Percentiles rank a stretch among this genome's conserved stretches.
phyloP scores from a whole-genome alignment of 1,140 invertebrate genomes.

The Drosophila orosa region DNA sequence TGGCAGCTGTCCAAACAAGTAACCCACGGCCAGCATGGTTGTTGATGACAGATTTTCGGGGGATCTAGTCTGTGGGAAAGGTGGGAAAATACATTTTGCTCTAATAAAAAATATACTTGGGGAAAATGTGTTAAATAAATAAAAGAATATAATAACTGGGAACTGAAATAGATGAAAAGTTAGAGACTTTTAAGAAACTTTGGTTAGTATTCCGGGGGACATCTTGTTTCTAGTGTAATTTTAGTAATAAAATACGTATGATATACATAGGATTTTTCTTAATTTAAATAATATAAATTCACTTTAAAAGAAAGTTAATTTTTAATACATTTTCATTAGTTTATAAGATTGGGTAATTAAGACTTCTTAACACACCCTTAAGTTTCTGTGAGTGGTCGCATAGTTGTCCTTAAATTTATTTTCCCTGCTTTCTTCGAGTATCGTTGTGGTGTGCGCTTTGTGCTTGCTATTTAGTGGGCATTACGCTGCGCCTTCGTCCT shows the following conservation, averaged over 20 bases:
- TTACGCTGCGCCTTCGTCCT: slow-evolving; percentile 32
- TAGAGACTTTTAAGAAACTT: too few relatives aligned
- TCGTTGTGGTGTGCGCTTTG: slow-evolving; percentile 47
- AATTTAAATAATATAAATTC: too few relatives aligned
- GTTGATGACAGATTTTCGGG: slow-evolving; percentile 17
- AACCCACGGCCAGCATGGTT: slow-evolving; percentile 32
- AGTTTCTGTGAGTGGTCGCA: not conserved
- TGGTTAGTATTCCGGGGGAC: too few relatives aligned
- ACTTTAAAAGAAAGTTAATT: too few relatives aligned
- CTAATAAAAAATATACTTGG: not conserved
- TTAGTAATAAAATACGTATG: too few relatives aligned
- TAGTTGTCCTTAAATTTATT: slow-evolving; percentile 25
- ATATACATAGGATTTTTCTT: too few relatives aligned
- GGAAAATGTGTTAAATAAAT: not conserved
- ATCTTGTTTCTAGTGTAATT: too few relatives aligned
- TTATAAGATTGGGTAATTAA: too few relatives aligned
- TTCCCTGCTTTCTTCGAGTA: slow-evolving; percentile 18
- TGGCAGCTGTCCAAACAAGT: slow-evolving; percentile 68
- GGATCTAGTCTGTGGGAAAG: not conserved
- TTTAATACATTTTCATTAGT: too few relatives aligned
- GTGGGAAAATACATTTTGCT: not conserved
- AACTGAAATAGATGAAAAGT: not conserved
- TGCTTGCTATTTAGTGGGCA: slow-evolving; percentile 44
- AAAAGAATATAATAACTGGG: not conserved
- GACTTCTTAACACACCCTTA: too few relatives aligned